These are phyloP conservation scores for Dascyllus trimaculatus DNA, from an alignment of 2,113 vertebrate genomes.

Conservation along the genomic window DNA sequence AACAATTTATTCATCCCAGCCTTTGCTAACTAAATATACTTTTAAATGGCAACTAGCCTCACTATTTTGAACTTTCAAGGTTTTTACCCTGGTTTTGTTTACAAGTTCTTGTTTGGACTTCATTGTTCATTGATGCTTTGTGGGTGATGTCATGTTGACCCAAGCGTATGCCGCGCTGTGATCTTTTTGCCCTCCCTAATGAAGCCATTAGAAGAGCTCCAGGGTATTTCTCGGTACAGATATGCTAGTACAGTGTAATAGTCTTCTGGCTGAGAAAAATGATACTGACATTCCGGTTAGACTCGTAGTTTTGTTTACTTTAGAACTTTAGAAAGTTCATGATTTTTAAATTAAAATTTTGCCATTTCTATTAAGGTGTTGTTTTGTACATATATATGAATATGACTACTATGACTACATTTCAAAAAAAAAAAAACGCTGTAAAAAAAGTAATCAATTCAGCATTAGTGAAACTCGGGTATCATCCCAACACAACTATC, in stretches of 20 bases:
- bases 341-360: not conserved
- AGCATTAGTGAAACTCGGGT: not conserved
- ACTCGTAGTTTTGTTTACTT: too few species aligned
- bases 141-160: slow-evolving; percentile 39
- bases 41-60: slow-evolving; percentile 25
- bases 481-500: not conserved
- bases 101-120: slow-evolving; percentile 6
- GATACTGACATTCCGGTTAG: too few species aligned
- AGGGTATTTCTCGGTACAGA: not conserved
- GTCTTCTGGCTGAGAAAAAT: not conserved
- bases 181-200: slow-evolving; percentile 7
- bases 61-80: slow-evolving; percentile 19
- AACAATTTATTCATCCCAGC: slow-evolving; percentile 1
- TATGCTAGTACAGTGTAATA: not conserved
- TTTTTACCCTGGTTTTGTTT: slow-evolving; percentile 26
- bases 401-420: not conserved
- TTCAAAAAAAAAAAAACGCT: not conserved
- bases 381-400: too few species aligned
- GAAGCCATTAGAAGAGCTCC: not conserved
- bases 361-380: not conserved
- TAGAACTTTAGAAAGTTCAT: not conserved
- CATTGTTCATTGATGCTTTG: slow-evolving; percentile 54
- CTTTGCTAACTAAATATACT: slow-evolving; percentile 4
- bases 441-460: not conserved
- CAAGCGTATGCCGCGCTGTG: slow-evolving; percentile 9